A percentile compares a stretch with the other conserved stretches of the same genome.
phyloP scores from a whole-genome alignment of 2,888 invertebrate species.

The Athalia circularis region DNA sequence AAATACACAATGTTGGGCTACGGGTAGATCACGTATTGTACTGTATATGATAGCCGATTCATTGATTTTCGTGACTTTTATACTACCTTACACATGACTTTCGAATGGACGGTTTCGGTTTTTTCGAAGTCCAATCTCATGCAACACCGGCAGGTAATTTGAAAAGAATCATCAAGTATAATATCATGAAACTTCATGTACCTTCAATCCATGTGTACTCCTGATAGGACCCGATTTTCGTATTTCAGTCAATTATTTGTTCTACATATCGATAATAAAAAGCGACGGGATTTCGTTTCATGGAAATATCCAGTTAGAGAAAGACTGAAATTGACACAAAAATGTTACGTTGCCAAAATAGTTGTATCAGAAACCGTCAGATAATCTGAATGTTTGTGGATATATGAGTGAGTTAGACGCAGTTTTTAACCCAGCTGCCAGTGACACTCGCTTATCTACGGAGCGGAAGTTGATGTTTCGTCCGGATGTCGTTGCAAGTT shows the following conservation, averaged over 20 bases:
- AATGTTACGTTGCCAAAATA: neutral
- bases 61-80: slow-evolving; percentile 2
- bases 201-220: no score
- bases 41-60: neutral
- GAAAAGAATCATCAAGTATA: slow-evolving; percentile 4
- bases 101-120: neutral
- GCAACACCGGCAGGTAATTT: neutral
- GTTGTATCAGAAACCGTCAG: neutral
- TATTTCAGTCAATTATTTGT: neutral
- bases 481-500: slow-evolving; percentile 30
- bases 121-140: neutral
- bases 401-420: neutral
- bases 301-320: neutral
- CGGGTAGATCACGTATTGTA: neutral
- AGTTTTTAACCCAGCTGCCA: neutral
- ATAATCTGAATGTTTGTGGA: neutral
- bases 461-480: slow-evolving; percentile 23
- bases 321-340: neutral
- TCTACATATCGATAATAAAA: neutral
- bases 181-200: no score
- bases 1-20: no score
- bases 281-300: neutral
- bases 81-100: neutral
- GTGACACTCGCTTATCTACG: slow-evolving; percentile 31
- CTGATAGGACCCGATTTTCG: neutral